Conservation (phyloP, 2,113 vertebrate species). For the Neofelis nebulosa region DNA sequence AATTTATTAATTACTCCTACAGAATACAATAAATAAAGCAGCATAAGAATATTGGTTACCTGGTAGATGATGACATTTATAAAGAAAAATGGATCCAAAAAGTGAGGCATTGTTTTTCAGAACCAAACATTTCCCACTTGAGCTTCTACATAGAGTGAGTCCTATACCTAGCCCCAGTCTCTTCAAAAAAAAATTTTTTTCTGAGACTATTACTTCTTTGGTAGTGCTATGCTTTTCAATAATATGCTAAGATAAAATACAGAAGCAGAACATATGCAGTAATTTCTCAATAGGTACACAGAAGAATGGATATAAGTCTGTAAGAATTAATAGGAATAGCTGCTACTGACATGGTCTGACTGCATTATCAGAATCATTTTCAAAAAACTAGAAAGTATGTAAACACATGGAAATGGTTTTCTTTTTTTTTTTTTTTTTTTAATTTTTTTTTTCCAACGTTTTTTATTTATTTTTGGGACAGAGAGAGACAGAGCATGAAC, state of each 20-base stretch:
- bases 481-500: no score
- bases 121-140: background rate
- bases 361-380: background rate
- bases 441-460: no score
- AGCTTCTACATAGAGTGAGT: background rate
- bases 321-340: background rate
- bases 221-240: background rate
- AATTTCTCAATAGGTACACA: background rate
- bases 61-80: background rate
- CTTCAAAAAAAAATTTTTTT: background rate
- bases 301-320: background rate
- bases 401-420: background rate
- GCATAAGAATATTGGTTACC: background rate
- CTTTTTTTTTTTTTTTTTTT: no score
- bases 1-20: background rate
- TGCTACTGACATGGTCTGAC: background rate
- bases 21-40: background rate
- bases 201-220: background rate
- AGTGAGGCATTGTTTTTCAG: background rate
- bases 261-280: background rate
- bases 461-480: no score
- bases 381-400: background rate
- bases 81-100: background rate
- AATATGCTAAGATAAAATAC: background rate
- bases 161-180: background rate